Conservation (phyloP, 2,888 invertebrate genomes). For the Scaptomyza caliginosa region DNA sequence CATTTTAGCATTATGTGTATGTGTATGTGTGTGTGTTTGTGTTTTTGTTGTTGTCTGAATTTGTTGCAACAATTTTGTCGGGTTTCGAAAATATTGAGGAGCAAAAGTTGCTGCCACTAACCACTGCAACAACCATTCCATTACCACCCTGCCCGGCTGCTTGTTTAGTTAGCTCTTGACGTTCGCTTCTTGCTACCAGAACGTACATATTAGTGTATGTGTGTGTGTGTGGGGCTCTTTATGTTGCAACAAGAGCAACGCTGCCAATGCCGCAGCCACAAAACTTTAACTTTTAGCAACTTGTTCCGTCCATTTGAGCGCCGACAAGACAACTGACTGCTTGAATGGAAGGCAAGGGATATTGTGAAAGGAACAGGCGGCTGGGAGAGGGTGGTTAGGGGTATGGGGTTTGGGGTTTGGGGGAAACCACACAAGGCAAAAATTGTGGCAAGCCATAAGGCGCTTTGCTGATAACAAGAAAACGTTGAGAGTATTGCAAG, state of each 20-base stretch:
- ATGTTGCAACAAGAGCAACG: constrained; percentile 51
- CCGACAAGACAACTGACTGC: constrained; percentile 17
- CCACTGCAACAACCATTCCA: neutral
- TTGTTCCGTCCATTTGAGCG: constrained; percentile 57
- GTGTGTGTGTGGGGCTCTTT: constrained; percentile 39
- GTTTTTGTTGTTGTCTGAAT: constrained; percentile 47
- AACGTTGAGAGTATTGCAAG: neutral
- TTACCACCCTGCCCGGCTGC: neutral
- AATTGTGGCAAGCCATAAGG: constrained; percentile 55
- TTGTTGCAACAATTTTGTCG: constrained; percentile 64
- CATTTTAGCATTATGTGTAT: constrained; percentile 48
- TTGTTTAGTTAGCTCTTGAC: constrained; percentile 58
- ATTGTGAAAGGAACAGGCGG: neutral
- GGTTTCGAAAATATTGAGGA: constrained; percentile 73
- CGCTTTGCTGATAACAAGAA: constrained; percentile 36
- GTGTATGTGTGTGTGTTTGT: constrained; percentile 15
- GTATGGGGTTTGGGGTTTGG: neutral
- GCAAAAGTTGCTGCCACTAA: constrained; percentile 57
- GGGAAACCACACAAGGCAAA: constrained; percentile 58
- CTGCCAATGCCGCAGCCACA: constrained; percentile 52
- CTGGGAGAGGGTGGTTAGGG: neutral
- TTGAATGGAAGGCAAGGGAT: neutral
- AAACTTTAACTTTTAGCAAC: constrained; percentile 71
- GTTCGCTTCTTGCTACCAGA: constrained; percentile 45
- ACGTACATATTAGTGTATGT: constrained; percentile 50